A percentile compares a stretch with the other conserved stretches of the same genome.
Conservation (phyloP, 2,797 vertebrate genomes). For the Nasua narica region DNA sequence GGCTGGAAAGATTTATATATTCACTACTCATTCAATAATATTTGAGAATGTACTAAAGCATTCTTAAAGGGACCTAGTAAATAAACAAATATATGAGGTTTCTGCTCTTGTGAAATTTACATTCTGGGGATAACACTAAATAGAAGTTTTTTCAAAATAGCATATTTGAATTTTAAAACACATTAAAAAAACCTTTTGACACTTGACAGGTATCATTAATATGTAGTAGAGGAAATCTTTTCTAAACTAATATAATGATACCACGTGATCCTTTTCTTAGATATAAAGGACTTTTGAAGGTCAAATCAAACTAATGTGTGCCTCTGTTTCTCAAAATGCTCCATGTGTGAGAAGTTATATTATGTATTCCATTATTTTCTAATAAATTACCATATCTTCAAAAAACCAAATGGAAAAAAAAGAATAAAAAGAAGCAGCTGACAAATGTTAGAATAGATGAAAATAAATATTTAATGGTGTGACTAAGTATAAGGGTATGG, state of each 20-base stretch:
- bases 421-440: constrained; percentile 53
- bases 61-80: neutral
- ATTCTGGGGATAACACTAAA: neutral
- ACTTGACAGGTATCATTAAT: neutral
- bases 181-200: neutral
- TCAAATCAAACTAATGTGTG: neutral
- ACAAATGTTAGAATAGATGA: constrained; percentile 53
- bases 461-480: constrained; percentile 70
- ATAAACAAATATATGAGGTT: neutral
- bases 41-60: neutral
- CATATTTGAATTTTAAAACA: constrained; percentile 13
- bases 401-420: constrained; percentile 41
- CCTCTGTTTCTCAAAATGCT: neutral
- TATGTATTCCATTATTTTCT: constrained; percentile 53
- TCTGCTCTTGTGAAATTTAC: neutral
- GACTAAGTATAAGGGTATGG: constrained; percentile 61
- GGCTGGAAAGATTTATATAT: neutral
- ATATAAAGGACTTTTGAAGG: constrained; percentile 10
- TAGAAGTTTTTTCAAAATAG: neutral
- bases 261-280: neutral
- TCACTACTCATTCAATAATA: neutral
- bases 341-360: constrained; percentile 27
- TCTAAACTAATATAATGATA: neutral
- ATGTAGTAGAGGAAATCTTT: neutral
- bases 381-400: constrained; percentile 42